phyloP scores from a whole-genome alignment of 37 sponge, comb jelly and placozoan genomes.

The Chondrosia reniformis region DNA sequence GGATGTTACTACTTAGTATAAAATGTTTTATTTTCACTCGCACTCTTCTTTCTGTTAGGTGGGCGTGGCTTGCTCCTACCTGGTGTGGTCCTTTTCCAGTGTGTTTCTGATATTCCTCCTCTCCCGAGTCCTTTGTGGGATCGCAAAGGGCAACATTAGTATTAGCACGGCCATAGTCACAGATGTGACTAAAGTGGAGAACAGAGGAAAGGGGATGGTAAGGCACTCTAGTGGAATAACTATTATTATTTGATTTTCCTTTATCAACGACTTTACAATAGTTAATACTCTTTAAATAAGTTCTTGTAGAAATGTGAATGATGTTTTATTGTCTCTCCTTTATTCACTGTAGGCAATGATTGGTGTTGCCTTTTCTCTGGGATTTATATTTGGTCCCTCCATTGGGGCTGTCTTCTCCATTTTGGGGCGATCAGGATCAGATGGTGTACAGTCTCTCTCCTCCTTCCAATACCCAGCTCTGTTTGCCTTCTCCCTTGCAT shows the following conservation, averaged over 20 bases:
- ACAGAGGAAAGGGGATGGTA: constrained; percentile 81
- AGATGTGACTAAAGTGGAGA: constrained; percentile 68
- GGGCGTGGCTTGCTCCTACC: constrained; percentile 74
- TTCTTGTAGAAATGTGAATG: too few species aligned
- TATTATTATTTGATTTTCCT: too few species aligned
- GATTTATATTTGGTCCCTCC: constrained; percentile 83
- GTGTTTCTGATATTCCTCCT: constrained; percentile 73
- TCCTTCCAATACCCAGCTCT: constrained; percentile 82
- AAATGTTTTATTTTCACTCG: too few species aligned
- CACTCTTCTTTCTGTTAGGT: constrained; percentile 30
- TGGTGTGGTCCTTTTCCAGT: constrained; percentile 80
- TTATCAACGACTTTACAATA: too few species aligned
- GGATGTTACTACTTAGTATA: too few species aligned
- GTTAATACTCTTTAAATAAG: too few species aligned
- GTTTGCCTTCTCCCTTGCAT: constrained; percentile 59
- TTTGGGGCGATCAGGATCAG: constrained; percentile 5
- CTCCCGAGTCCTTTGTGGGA: constrained; percentile 73
- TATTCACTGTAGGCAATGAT: constrained; percentile 52
- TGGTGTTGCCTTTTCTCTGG: constrained; percentile 84
- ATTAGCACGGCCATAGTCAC: constrained; percentile 80
- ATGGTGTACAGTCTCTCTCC: constrained; percentile 21
- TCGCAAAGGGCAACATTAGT: constrained; percentile 80
- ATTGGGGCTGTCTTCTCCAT: constrained; percentile 87
- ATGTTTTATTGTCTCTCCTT: neutral
- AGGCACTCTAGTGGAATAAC: too few species aligned